Conservation (phyloP, 2,797 vertebrate species). For the Rhinella marina region DNA sequence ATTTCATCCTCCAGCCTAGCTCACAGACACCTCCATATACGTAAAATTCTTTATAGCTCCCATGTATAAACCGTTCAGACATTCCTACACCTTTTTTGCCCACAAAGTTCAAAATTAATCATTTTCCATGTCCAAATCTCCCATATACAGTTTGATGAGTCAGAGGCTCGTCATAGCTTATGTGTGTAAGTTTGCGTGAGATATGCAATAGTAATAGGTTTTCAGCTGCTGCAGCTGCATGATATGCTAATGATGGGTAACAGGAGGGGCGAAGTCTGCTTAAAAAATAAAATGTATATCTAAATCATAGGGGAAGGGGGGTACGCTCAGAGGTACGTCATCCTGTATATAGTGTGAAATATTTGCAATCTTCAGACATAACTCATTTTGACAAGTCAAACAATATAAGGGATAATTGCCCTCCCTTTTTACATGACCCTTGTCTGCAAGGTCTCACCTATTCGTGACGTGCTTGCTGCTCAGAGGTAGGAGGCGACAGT, state of each 20-base stretch:
- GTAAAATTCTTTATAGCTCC: slow-evolving; percentile 27
- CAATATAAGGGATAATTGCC: slow-evolving; percentile 35
- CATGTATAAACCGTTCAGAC: slow-evolving; percentile 48
- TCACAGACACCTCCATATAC: slow-evolving; percentile 30
- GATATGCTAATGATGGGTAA: slow-evolving; percentile 49
- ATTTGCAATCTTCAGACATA: not conserved
- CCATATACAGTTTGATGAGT: slow-evolving; percentile 53
- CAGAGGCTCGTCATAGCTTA: slow-evolving; percentile 48
- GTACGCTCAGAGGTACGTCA: not conserved
- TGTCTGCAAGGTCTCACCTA: slow-evolving; percentile 54
- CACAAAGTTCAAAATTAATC: slow-evolving; percentile 54
- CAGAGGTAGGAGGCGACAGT: slow-evolving; percentile 60
- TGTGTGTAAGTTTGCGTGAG: slow-evolving; percentile 43
- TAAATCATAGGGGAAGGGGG: not conserved
- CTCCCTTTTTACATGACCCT: slow-evolving; percentile 34
- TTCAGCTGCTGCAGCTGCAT: slow-evolving; percentile 49
- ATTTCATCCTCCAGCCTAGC: slow-evolving; percentile 10
- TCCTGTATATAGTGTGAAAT: not conserved
- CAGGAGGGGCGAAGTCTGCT: slow-evolving; percentile 11
- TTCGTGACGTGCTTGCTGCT: slow-evolving; percentile 49
- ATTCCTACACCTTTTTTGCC: slow-evolving; percentile 34
- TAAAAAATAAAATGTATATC: slow-evolving; percentile 12
- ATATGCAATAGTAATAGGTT: slow-evolving; percentile 54
- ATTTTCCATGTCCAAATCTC: slow-evolving; percentile 57
- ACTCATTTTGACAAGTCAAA: slow-evolving; percentile 42